Conservation (phyloP, 2,797 vertebrate species). For the Sorex maritimensis region DNA sequence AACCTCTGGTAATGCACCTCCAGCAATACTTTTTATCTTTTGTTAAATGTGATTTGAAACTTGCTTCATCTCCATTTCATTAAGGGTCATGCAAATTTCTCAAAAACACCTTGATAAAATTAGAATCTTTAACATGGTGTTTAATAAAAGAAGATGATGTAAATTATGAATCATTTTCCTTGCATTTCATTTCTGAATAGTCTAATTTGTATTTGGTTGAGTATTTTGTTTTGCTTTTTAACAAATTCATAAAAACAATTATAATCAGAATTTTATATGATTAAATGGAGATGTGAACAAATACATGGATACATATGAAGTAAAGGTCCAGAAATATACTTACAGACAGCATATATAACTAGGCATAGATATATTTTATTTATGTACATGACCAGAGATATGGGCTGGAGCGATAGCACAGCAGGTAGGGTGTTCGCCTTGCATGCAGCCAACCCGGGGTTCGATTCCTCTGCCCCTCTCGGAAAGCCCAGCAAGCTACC, state of each 20-base stretch:
- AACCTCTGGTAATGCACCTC: background rate
- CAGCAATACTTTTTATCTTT: background rate
- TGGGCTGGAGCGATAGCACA: too few species aligned
- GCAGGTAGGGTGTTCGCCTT: too few species aligned
- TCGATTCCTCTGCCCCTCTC: too few species aligned
- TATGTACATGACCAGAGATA: background rate
- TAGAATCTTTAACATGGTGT: background rate
- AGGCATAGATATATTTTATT: background rate
- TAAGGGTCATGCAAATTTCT: background rate
- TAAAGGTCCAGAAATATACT: background rate
- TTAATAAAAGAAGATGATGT: background rate
- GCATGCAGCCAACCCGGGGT: too few species aligned
- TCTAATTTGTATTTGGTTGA: background rate
- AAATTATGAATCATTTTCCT: constrained; percentile 37
- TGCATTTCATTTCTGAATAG: background rate
- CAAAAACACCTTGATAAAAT: background rate
- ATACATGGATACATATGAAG: background rate
- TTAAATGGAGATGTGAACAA: background rate
- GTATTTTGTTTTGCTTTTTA: background rate
- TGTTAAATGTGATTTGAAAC: background rate
- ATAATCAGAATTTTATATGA: background rate
- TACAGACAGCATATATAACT: too few species aligned
- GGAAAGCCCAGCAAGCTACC: too few species aligned
- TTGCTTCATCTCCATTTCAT: background rate
- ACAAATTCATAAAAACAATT: background rate